Base-by-base conservation (phyloP, 53 echinoderm and acorn worm species). In the Mesocentrotus franciscanus region DNA sequence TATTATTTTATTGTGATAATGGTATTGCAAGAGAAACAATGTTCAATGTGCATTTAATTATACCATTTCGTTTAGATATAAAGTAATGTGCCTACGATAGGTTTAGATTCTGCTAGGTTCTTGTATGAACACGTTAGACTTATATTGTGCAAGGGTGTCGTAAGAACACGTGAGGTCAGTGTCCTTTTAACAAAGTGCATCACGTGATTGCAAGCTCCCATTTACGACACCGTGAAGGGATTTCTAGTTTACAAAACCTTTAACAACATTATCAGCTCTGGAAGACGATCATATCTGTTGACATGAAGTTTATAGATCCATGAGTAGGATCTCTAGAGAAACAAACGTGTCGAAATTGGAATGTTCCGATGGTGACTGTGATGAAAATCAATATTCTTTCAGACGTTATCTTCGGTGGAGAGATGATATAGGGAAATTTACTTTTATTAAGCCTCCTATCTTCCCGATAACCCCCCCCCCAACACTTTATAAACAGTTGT, bases 161-260 rank as follows among this genome's bases (percentile, higher is more conserved):
- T 22, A 1, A 39, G 81, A 42, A 39, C 33, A 78, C 34, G 15
- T 0, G 13, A 81, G 81, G 81, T 81, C 81, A 81, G 42, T 81
- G 42, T 81, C 81, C 81, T 81, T 42, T 81, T 0, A 15, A 76
- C 81, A 81, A 18, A 81, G 81, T 81, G 36, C 81, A 81, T 42
- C 81, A 81, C 9, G 81, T 42, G 81, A 42, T 42, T 8, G 8
- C 18, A 18, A 16, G 81, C 42, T 81, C 81, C 33, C 15, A 33
- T 81, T 42, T 7, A 81, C 20, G 29, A 42, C 36, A 81, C 36
- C 42, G 42, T 81, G 20, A 81, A 78, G 33, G 81, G 81, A 81
- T 81, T 81, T 81, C 33, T 20, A 36, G 81, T 81, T 39, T 81
- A 81, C 42, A 81, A 42, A 39, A 81, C 81, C 81, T 81, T 81